phyloP scores from a whole-genome alignment of 2,797 vertebrate species.

The Pithecia hirsuta region DNA sequence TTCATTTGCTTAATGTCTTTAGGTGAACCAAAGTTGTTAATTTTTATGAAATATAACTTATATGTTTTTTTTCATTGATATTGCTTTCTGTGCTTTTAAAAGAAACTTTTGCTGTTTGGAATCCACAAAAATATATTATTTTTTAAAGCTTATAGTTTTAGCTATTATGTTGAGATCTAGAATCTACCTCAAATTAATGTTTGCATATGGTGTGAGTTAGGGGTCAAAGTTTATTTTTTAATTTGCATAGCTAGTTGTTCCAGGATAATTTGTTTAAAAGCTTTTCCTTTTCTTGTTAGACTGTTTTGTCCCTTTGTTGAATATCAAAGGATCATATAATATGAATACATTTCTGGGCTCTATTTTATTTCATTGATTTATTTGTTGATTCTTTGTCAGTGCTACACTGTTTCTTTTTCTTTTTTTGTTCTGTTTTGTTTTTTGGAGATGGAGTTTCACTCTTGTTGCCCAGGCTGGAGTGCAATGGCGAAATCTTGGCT shows the following conservation, averaged over 20 bases:
- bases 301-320: not conserved
- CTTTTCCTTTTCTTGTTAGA: not conserved
- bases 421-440: no score
- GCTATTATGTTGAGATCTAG: not conserved
- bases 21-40: not conserved
- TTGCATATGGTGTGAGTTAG: not conserved
- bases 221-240: not conserved
- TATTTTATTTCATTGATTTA: not conserved
- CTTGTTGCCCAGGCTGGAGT: no score
- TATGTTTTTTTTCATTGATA: not conserved
- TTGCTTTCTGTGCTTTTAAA: not conserved
- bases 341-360: not conserved
- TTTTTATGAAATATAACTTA: not conserved
- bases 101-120: not conserved
- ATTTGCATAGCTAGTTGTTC: not conserved
- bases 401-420: not conserved
- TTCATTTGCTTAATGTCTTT: not conserved
- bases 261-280: not conserved
- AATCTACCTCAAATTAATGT: not conserved
- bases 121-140: not conserved
- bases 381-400: not conserved
- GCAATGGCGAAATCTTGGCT: no score
- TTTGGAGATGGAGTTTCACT: no score
- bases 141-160: not conserved
- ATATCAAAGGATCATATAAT: not conserved